These are phyloP conservation scores for Melanchra persicariae DNA, from an alignment of 2,888 invertebrate genomes.

Conservation along the genomic window DNA sequence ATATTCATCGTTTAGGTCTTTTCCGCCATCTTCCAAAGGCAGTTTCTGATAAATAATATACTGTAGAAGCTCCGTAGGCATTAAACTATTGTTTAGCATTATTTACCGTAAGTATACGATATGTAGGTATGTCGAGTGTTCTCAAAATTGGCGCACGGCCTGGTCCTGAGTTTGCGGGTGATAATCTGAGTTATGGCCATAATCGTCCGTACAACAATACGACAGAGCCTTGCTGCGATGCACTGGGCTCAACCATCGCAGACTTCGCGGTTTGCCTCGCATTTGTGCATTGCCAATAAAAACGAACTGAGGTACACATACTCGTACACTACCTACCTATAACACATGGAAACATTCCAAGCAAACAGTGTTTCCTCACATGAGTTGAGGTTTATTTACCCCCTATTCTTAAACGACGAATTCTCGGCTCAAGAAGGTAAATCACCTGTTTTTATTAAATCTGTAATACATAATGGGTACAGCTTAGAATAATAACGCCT, in stretches of 20 bases:
- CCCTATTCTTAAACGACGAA: neutral
- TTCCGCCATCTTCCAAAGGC: neutral
- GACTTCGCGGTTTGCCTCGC: conserved; percentile 7
- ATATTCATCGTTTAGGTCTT: neutral
- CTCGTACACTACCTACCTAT: neutral
- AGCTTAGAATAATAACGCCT: too few relatives aligned
- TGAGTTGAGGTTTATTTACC: neutral
- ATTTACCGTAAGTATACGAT: neutral
- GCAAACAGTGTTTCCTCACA: neutral
- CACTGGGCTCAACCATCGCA: neutral
- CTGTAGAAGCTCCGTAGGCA: neutral
- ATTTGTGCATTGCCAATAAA: conserved; percentile 14
- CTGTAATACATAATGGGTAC: too few relatives aligned
- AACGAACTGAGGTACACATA: neutral
- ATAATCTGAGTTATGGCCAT: conserved; percentile 19
- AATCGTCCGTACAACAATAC: conserved; percentile 17
- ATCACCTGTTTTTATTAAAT: neutral
- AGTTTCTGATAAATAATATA: neutral
- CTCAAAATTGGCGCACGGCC: conserved; percentile 12
- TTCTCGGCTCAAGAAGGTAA: neutral
- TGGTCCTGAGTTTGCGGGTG: neutral
- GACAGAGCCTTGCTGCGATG: neutral
- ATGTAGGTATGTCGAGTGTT: conserved; percentile 17
- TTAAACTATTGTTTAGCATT: neutral
- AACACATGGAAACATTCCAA: neutral